Percentiles rank a stretch among this genome's conserved stretches.
These are phyloP conservation scores for Daboia siamensis DNA, from an alignment of 2,113 vertebrate genomes.

Conservation along the genomic window DNA sequence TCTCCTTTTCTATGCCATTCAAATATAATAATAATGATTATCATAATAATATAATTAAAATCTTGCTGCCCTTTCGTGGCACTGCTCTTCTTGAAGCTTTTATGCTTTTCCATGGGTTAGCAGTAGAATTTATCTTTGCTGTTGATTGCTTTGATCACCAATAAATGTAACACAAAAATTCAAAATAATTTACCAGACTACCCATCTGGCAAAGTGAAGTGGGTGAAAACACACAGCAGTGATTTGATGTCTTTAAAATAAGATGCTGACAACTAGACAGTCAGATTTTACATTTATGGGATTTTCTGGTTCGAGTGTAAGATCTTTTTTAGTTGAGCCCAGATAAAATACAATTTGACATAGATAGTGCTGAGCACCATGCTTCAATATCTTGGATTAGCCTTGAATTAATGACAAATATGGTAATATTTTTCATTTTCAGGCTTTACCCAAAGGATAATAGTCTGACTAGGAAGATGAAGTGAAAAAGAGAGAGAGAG, in stretches of 20 bases:
- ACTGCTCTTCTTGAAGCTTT: neutral
- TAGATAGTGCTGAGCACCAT: neutral
- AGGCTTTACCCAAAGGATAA: neutral
- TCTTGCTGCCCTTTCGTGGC: neutral
- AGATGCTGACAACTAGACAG: neutral
- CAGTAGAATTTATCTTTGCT: neutral
- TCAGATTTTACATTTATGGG: neutral
- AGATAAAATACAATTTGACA: neutral
- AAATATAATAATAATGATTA: neutral
- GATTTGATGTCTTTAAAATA: neutral
- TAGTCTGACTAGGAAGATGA: neutral
- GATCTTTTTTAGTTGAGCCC: neutral
- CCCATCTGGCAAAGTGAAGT: neutral
- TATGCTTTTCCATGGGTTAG: neutral
- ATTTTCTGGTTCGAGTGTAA: neutral
- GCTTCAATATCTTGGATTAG: neutral
- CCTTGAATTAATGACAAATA: neutral
- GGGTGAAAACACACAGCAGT: neutral
- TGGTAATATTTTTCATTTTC: neutral
- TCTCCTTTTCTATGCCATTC: neutral
- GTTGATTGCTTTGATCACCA: neutral
- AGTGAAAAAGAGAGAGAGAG: neutral
- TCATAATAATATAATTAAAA: neutral
- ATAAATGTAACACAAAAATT: neutral
- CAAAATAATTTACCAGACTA: neutral